Base-by-base conservation (phyloP, 2,797 vertebrate species). In the Hybognathus amarus region DNA sequence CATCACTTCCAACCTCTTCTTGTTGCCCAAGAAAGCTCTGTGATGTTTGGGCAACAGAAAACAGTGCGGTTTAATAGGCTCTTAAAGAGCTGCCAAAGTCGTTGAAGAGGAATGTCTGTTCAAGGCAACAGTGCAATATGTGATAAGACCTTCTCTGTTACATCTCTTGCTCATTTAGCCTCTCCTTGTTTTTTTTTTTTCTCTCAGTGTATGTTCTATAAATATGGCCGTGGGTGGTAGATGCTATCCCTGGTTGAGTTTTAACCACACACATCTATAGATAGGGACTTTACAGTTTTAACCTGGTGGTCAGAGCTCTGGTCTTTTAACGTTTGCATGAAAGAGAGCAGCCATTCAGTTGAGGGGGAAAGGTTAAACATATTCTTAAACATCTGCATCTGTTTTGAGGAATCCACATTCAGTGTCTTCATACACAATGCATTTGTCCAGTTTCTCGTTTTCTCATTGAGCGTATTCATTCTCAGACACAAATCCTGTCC, bases 21-120 rank as follows among this genome's bases (percentile, higher is more conserved):
- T 66, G 59, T 82, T 83, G 73, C 81, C 38, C 64, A 77, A 24
- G 61, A 77, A 67, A 69, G 78, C 77, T 79, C 80, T 69, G 47
- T 45, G 45, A 13, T 47, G 77, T 66, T 82, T 89, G 91, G 86
- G 87, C 92, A 92, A 92, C 88, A 87, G 88, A 91, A 89, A 92
- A 91, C 90, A 86, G 86, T 91, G 89, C 76, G 63, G 85, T 92
- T 92, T 92, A 92, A 93, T 93, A 88, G 90, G 87, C 88, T 91
- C 91, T 92, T 89, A 90, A 93, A 91, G 86, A 81, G 75, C 89
- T 91, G 93, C 94, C 93, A 94, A 90, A 94, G 89, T 91, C 82
- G 77, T 91, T 91, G 82, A 87, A 87, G 54, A 91, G 91, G 92
- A 94, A 94, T 92, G 93, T 85, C 82, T 85, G 87, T 88, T 90